Base-by-base conservation (phyloP, 2,888 invertebrate genomes). In the Heliconius ethilla region DNA sequence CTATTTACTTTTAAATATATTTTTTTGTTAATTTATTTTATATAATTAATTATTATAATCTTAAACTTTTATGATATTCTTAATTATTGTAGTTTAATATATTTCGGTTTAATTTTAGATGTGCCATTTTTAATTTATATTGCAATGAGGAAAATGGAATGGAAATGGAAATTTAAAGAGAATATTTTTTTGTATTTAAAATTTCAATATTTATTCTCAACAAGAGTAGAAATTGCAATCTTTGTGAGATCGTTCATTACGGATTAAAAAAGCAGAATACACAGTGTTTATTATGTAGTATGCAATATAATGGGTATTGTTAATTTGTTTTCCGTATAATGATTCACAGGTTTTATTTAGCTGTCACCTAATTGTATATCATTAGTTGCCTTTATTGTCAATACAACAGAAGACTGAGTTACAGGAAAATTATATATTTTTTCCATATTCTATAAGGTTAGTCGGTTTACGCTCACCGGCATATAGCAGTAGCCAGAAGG, bases 291-390 rank as follows among this genome's bases (percentile, higher is more conserved):
- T 40, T 25, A 40, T 15, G 67, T 69, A 25, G 67, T n/a, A 13
- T 40, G n/a, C 40, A 69, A 25, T 40, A 69, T 69, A 69, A 69
- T 69, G 25, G 67, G 40, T 40, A 69, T 69, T 69, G 67, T 69
- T 40, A 6, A 40, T 69, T 69, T 69, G 40, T 69, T n/a, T 69
- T 40, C 25, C 67, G n/a, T 40, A 37, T 25, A 40, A 69, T 40
- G 67, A 69, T 40, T 69, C 67, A 69, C 25, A 15, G 25, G 13
- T 40, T 69, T 69, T 69, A 40, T 69, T 40, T 40, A 25, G 67
- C n/a, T 40, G 40, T 25, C 67, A 69, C 40, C 67, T 40, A 69
- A 69, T 69, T 69, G 40, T 40, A 40, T 69, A 69, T 69, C 25
- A 69, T 11, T 67, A 67, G 11, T 37, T 67, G 18, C 6, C n/a